A percentile compares a stretch with the other conserved stretches of the same genome.
Conservation (phyloP, 2,797 vertebrate genomes). For the Vespertilio murinus region DNA sequence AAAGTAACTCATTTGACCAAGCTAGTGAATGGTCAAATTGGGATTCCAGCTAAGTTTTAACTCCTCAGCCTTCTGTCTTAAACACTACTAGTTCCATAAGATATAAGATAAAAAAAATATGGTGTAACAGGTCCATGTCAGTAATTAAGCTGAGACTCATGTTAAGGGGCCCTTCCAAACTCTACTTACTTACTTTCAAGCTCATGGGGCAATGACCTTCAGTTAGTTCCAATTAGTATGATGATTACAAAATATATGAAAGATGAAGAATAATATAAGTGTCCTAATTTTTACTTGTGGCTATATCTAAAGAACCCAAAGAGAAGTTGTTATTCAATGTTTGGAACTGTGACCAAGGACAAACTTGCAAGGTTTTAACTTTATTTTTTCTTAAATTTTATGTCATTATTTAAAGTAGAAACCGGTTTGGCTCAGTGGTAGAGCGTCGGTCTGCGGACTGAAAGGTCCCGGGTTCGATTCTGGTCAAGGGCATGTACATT, state of each 20-base stretch:
- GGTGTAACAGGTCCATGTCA: background rate
- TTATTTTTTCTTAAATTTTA: background rate
- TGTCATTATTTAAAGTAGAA: too few relatives aligned
- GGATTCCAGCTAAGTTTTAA: conserved; percentile 41
- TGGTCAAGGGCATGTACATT: too few relatives aligned
- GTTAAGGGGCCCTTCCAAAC: background rate
- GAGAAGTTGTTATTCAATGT: conserved; percentile 14
- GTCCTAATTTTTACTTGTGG: conserved; percentile 14
- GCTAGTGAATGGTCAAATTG: background rate
- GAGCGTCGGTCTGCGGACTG: too few relatives aligned
- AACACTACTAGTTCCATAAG: background rate
- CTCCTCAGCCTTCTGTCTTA: background rate
- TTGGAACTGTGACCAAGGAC: conserved; percentile 14
- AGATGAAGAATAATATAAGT: background rate
- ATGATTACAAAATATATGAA: conserved; percentile 30
- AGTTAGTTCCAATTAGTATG: background rate
- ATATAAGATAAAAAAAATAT: background rate
- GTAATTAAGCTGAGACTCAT: conserved; percentile 11
- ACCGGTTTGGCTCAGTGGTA: too few relatives aligned
- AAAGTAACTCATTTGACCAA: conserved; percentile 7
- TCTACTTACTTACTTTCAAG: background rate
- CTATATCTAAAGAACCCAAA: background rate
- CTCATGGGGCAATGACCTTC: background rate
- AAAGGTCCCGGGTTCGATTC: too few relatives aligned
- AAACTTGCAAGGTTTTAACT: conserved; percentile 42